Percentiles rank a stretch among this genome's conserved stretches.
phyloP scores from a whole-genome alignment of 2,888 invertebrate species.

The Erannis defoliaria region DNA sequence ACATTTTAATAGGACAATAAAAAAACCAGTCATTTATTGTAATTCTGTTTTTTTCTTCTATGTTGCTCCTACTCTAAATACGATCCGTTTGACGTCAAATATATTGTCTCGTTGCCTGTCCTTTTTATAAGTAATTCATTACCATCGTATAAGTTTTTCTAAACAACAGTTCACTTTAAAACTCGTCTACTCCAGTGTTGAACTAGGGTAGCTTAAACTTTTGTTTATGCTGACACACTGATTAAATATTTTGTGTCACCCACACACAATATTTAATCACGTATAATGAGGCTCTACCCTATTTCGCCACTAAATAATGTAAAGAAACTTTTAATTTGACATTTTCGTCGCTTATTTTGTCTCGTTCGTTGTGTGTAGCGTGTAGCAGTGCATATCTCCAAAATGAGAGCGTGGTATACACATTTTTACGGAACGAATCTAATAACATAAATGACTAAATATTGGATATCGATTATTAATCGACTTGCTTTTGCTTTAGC shows the following conservation, averaged over 20 bases:
- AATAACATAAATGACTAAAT: too few relatives aligned
- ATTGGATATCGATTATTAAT: too few relatives aligned
- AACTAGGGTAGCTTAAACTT: conserved; percentile 39
- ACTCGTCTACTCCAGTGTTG: conserved; percentile 46
- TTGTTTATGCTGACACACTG: conserved; percentile 11
- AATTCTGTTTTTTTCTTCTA: too few relatives aligned
- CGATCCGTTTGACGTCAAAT: conserved; percentile 47
- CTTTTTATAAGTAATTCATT: conserved; percentile 70
- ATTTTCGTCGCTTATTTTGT: too few relatives aligned
- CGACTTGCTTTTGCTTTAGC: too few relatives aligned
- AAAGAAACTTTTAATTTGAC: not conserved
- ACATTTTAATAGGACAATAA: too few relatives aligned
- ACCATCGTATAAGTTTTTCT: conserved; percentile 63
- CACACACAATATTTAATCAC: conserved; percentile 27
- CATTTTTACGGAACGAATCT: too few relatives aligned
- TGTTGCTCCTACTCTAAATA: conserved; percentile 6
- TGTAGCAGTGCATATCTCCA: too few relatives aligned
- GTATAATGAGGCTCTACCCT: conserved; percentile 9
- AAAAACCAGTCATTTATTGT: too few relatives aligned
- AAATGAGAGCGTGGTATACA: too few relatives aligned
- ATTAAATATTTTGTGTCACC: too few relatives aligned
- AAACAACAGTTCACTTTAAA: conserved; percentile 60
- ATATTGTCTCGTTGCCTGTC: conserved; percentile 48
- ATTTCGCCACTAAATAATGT: conserved; percentile 3
- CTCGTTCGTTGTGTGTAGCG: too few relatives aligned